Evolutionary conservation across 2,113 vertebrate genomes (phyloP), one percentile per base, ranked within the genome.

Genomic region (Oenanthe oenanthe): DNA sequence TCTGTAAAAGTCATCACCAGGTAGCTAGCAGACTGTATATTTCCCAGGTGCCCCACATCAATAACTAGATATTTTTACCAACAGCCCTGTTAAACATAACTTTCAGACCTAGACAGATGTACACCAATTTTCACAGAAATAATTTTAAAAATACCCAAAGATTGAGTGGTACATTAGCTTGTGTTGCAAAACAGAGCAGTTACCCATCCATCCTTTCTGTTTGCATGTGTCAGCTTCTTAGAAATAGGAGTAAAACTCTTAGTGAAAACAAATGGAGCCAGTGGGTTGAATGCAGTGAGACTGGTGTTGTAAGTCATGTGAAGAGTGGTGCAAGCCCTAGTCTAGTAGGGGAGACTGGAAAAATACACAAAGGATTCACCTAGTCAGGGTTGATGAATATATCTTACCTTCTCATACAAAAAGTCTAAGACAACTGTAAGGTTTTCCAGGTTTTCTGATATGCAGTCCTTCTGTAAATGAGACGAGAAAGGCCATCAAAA

Each of bases 371-470:
- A 72, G 12, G 13, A 77, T 76, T 63, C n/a, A 56, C 31, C 11
- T 54, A 12, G 54, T 80, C 48, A 62, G 40, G 22, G 14, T 1
- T 84, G 42, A 68, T 57, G n/a, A 94, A 79, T 36, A 70, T 17
- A 38, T 17, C 96, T 97, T 92, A 98, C 98, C 91, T 97, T 63
- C 68, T 81, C 19, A 54, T 96, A 92, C 58, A 98, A 94, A 88
- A 97, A 97, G 62, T 98, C 96, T 87, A 98, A 93, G 15, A 73
- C 57, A 38, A 16, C 4, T 13, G 45, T 89, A 93, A 98, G 92
- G 31, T 94, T 48, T 65, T 68, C 50, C 73, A 98, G 38, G 42
- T 25, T 73, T 21, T 82, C 77, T 0, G 5, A 15, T 45, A 89
- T 10, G 20, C 80, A 95, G 25, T 75, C 63, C 21, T 94, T 70